Base-by-base conservation (phyloP, 92 coral and sea anemone genomes). In the Epizoanthus illoricatus region DNA sequence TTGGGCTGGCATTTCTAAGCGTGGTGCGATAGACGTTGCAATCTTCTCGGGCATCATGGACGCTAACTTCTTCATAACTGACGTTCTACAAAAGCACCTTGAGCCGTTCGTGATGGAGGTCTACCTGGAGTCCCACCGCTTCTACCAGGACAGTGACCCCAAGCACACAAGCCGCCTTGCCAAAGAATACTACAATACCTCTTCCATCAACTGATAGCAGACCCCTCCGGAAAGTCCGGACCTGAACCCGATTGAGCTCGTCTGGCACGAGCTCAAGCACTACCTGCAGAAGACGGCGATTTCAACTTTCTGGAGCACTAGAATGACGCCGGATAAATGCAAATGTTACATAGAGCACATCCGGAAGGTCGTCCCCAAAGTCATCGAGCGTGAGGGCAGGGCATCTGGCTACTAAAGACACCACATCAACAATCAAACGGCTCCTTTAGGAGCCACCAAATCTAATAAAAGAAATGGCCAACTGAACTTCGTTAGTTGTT, bases 361-460 rank as follows among this genome's bases (percentile, higher is more conserved):
- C 36, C 36, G 36, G 36, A 28, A 28, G 36, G 36, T 28, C 36
- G 36, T 28, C 36, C 36, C 36, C 36, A 28, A 28, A 28, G 36
- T 28, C 36, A 28, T 28, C 36, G 36, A 28, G 36, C 36, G 36
- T 28, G 36, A 28, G 36, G 36, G 36, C 36, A 28, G 36, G 36
- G 36, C 36, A 28, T 28, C 36, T 28, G 36, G 36, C 36, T 28
- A 28, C 36, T 28, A 2, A 28, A 2, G 36, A 28, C 36, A 28
- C 36, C 36, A 28, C 36, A 2, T 28, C 36, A 28, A 28, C 36
- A 28, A 28, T 28, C 36, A 28, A 85, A 63, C 91, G 91, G 91
- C 87, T 88, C 91, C 86, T 88, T 88, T 88, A 88, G 86, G 88
- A 88, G 91, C 91, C 91, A 88, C 81, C 87, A 88, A 71, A 49